Base-by-base conservation (phyloP, 2,113 vertebrate genomes). In the Patagioenas fasciata region DNA sequence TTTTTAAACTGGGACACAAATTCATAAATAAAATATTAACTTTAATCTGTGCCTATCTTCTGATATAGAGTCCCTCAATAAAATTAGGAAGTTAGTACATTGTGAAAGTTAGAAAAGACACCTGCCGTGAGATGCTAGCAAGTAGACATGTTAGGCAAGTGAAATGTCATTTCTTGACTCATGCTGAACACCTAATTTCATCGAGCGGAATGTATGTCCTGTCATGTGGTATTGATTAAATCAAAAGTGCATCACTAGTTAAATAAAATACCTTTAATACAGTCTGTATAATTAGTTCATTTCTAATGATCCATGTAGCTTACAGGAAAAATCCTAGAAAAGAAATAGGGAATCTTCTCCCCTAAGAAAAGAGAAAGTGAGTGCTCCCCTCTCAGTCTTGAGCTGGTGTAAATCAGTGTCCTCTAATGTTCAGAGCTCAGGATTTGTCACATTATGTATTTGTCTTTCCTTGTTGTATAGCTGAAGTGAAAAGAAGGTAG, bases 91-190 rank as follows among this genome's bases (percentile, higher is more conserved):
- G 24, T 67, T 82, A 28, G 29, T 95, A n/a, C 4, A 29, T n/a
- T 67, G 24, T 38, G 21, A 34, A 85, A 70, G 20, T 77, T 66
- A 60, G 57, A 84, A 93, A 90, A 91, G 62, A 48, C 54, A 65
- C 34, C 53, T 92, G 34, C 51, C 73, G 34, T 40, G 61, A 94
- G 64, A 62, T 79, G 53, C 9, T 66, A 57, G 57, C 28, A 79
- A 69, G n/a, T 17, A 69, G 44, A 72, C 3, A 2, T 58, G 48
- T 67, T 66, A 79, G 31, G 71, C 61, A 89, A 88, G 58, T 67
- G 28, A 94, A 93, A 93, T 91, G 57, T 34, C 15, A n/a, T 93
- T 88, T 92, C 34, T 89, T 89, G 87, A 67, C 93, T 94, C 66
- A 58, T 64, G 29, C 20, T 16, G 36, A 92, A 77, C 44, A 71